These are phyloP conservation scores for Darevskia mixta DNA, from an alignment of 2,797 vertebrate genomes.

Conservation along the genomic window DNA sequence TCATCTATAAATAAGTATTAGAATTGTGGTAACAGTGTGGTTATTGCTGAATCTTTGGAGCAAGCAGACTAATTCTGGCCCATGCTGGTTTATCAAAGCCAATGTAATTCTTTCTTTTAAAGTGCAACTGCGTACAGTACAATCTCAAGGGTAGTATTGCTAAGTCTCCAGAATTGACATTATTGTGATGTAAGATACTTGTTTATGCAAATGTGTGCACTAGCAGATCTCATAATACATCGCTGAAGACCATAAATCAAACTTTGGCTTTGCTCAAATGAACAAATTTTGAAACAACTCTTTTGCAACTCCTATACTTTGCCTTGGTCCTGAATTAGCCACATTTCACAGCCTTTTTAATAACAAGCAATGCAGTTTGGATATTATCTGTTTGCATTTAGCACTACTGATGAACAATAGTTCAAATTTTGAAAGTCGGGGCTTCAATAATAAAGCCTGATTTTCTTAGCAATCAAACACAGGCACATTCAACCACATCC, in stretches of 20 bases:
- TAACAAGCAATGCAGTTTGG: slow-evolving; percentile 59
- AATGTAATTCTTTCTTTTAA: too few species aligned
- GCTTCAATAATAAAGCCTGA: slow-evolving; percentile 70
- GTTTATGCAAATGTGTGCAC: too few species aligned
- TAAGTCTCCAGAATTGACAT: too few species aligned
- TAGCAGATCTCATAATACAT: slow-evolving; percentile 42
- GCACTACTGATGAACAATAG: slow-evolving; percentile 54
- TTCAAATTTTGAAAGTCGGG: slow-evolving; percentile 64
- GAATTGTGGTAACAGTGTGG: too few species aligned
- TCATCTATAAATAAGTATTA: too few species aligned
- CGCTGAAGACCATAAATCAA: slow-evolving; percentile 71
- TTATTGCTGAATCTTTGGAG: too few species aligned
- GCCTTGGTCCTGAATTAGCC: slow-evolving; percentile 63
- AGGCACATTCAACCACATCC: slow-evolving; percentile 49
- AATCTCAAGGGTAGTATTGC: too few species aligned
- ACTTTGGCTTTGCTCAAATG: slow-evolving; percentile 61
- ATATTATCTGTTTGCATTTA: slow-evolving; percentile 63
- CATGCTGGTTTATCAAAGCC: too few species aligned
- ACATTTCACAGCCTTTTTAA: slow-evolving; percentile 62
- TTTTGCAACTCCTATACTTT: slow-evolving; percentile 55
- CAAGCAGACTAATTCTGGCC: too few species aligned
- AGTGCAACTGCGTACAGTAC: too few species aligned
- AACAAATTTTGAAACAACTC: slow-evolving; percentile 51
- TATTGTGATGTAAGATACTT: too few species aligned
- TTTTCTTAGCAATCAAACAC: slow-evolving; percentile 71